Base-by-base conservation (phyloP, 1,140 invertebrate genomes). In the Drosophila malerkotliana region DNA sequence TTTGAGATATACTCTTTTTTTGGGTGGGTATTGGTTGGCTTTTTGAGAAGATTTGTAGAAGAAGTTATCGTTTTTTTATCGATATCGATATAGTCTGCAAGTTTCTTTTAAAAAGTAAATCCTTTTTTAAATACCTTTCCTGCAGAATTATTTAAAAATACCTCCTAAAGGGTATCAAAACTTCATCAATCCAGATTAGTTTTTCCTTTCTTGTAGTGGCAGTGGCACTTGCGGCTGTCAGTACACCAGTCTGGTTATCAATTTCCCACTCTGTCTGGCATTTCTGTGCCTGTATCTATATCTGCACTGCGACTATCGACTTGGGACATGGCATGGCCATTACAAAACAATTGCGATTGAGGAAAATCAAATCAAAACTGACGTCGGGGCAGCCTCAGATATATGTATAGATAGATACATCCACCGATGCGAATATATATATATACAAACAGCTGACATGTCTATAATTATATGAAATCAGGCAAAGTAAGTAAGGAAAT, bases 281-380 rank as follows among this genome's bases (percentile, higher is more conserved):
- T 44, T 14, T 21, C 9, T 21, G n/a, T 12, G 14, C 14, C 15
- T 41, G 26, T 24, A 28, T 54, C 12, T 12, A 1, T 55, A 28
- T 56, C 6, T 28, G 18, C 18, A 44, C 18, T 51, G 15, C n/a
- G 14, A 41, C 4, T 18, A 18, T 15, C 3, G 41, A 53, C 60
- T 52, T 78, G 47, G n/a, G 44, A 57, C 47, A 63, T 69, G 69
- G 62, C 61, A 59, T 64, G 84, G 61, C 64, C 74, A 87, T 87
- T 87, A 87, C 83, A 88, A 87, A 87, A 88, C 83, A 87, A 87
- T 87, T 87, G 83, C 74, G 80, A 77, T 80, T 77, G 77, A 75
- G 83, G 84, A 82, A 78, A 87, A 82, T 59, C 78, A 88, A 82
- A 87, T 82, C 74, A 82, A 67, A 44, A 60, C 30, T 26, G 39